A percentile compares a stretch with the other conserved stretches of the same genome.
These are phyloP conservation scores for Carassius auratus DNA, from an alignment of 2,113 vertebrate species.

Conservation along the genomic window DNA sequence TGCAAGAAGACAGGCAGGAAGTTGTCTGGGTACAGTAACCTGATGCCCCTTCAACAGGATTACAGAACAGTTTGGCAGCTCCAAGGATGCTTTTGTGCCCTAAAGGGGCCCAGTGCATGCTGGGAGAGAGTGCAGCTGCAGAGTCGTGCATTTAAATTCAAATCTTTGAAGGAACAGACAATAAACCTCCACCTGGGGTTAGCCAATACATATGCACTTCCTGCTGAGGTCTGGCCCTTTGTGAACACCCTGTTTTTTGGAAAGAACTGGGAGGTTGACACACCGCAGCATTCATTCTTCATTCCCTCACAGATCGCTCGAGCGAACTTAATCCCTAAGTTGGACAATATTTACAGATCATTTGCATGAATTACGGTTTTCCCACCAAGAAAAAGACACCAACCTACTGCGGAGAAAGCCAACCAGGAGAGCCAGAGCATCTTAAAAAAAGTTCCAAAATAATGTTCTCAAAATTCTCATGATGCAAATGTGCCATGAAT, in stretches of 20 bases:
- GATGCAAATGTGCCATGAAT: slow-evolving; percentile 33
- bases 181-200: slow-evolving; percentile 49
- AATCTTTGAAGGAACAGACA: slow-evolving; percentile 51
- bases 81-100: slow-evolving; percentile 54
- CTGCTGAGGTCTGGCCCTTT: slow-evolving; percentile 52
- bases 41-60: slow-evolving; percentile 40
- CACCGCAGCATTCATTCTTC: neutral
- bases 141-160: slow-evolving; percentile 55
- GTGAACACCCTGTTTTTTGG: slow-evolving; percentile 18
- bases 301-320: neutral
- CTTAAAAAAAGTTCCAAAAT: neutral
- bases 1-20: slow-evolving; percentile 16
- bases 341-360: slow-evolving; percentile 37
- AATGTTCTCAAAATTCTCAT: neutral
- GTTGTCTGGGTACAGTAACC: slow-evolving; percentile 47
- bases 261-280: slow-evolving; percentile 17
- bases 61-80: slow-evolving; percentile 44
- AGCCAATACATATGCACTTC: slow-evolving; percentile 54
- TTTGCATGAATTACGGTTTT: slow-evolving; percentile 29
- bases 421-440: neutral
- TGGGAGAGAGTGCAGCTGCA: slow-evolving; percentile 56
- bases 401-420: neutral
- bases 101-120: slow-evolving; percentile 50
- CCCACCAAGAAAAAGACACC: slow-evolving; percentile 12
- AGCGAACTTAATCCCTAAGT: slow-evolving; percentile 13